Percentiles rank a stretch among this genome's conserved stretches.
Conservation (phyloP, 2,797 vertebrate genomes). For the Pipistrellus pygmaeus region DNA sequence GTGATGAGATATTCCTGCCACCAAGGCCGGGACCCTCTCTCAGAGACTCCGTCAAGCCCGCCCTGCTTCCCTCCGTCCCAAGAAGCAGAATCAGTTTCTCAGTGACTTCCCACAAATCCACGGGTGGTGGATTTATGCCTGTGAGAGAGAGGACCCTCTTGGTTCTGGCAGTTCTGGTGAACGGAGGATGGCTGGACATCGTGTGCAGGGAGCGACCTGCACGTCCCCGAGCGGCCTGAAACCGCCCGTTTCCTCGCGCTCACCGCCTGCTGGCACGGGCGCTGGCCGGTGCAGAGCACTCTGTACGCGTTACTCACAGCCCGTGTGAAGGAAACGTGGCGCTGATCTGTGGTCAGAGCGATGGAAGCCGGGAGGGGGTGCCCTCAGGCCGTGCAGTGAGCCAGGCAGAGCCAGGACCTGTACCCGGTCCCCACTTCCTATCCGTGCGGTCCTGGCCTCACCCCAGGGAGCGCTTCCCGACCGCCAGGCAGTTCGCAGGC, state of each 20-base stretch:
- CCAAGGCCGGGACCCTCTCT: background rate
- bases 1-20: background rate
- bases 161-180: background rate
- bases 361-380: background rate
- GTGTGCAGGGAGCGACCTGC: background rate
- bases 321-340: background rate
- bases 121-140: background rate
- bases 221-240: background rate
- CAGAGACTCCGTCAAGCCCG: constrained; percentile 11
- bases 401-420: background rate
- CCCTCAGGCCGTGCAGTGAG: background rate
- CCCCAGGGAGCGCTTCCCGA: background rate
- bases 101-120: background rate
- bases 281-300: background rate
- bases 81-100: constrained; percentile 23
- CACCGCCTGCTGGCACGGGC: no score
- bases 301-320: background rate
- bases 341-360: background rate
- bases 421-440: background rate
- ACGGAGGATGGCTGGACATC: background rate
- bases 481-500: rapidly evolving
- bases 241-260: no score
- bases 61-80: background rate
- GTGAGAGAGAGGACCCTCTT: background rate
- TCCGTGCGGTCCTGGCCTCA: background rate